Conservation (phyloP, 30 jellyfish, hydroid and myxozoan genomes). For the Turritopsis rubra region DNA sequence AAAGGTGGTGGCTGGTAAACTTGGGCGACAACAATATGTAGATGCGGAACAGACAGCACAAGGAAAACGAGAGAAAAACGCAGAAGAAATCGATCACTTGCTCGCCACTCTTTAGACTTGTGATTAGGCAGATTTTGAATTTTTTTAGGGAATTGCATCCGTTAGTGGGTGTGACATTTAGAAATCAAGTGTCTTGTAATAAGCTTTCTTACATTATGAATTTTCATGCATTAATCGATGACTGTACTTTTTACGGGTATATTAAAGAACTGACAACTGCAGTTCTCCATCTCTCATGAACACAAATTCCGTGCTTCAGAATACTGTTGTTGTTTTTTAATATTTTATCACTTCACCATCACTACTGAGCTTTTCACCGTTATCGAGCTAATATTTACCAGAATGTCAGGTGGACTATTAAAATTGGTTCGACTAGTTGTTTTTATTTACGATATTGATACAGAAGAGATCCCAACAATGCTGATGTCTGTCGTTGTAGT, state of each 20-base stretch:
- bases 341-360: too few relatives aligned
- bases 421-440: too few relatives aligned
- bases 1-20: conserved; percentile 70
- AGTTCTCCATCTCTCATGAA: neutral
- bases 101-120: conserved; percentile 40
- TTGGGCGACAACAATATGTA: conserved; percentile 69
- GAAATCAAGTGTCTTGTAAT: neutral
- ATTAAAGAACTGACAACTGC: neutral
- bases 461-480: too few relatives aligned
- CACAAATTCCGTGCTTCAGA: neutral
- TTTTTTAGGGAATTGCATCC: conserved; percentile 3
- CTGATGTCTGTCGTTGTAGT: too few relatives aligned
- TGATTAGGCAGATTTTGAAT: conserved; percentile 4
- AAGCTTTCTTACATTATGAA: neutral
- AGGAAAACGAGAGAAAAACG: conserved; percentile 57
- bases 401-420: too few relatives aligned
- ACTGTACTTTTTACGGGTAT: neutral
- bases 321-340: too few relatives aligned
- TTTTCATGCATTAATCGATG: neutral
- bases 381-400: too few relatives aligned
- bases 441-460: too few relatives aligned
- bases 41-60: conserved; percentile 64
- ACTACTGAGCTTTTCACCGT: too few relatives aligned
- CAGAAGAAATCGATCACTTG: conserved; percentile 71
- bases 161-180: neutral